These are phyloP conservation scores for Lasiurus cinereus DNA, from an alignment of 2,113 vertebrate species.

Conservation along the genomic window DNA sequence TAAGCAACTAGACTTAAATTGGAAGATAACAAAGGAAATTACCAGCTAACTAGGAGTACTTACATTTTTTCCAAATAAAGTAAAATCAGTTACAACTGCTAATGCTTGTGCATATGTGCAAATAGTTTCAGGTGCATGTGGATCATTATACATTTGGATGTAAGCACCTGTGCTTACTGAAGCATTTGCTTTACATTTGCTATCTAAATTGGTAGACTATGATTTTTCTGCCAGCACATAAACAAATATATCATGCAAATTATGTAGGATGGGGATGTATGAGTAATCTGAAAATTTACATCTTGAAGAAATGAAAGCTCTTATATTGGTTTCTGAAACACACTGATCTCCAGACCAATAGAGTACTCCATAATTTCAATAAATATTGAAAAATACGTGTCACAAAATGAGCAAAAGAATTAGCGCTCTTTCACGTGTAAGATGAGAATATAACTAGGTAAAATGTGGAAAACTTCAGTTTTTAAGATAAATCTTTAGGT, in stretches of 20 bases:
- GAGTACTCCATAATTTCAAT: constrained; percentile 35
- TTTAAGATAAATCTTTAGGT: constrained; percentile 1
- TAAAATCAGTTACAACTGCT: constrained; percentile 9
- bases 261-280: neutral
- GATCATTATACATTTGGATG: neutral
- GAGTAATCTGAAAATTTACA: constrained; percentile 49
- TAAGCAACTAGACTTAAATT: constrained; percentile 23
- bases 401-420: constrained; percentile 15
- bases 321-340: constrained; percentile 17
- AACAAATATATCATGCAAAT: constrained; percentile 71
- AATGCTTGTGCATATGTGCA: constrained; percentile 32
- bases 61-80: constrained; percentile 43
- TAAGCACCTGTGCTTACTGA: constrained; percentile 52
- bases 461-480: neutral
- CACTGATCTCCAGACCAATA: constrained; percentile 17
- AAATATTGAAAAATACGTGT: constrained; percentile 41
- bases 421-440: neutral
- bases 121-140: constrained; percentile 47
- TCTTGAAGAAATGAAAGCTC: constrained; percentile 46
- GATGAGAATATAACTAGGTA: neutral
- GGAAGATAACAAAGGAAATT: constrained; percentile 35
- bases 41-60: neutral
- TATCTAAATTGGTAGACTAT: neutral
- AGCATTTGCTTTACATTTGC: constrained; percentile 44
- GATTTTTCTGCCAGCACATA: constrained; percentile 38